phyloP scores from a whole-genome alignment of 2,797 vertebrate genomes.

The Oryzias dopingdopingensis region DNA sequence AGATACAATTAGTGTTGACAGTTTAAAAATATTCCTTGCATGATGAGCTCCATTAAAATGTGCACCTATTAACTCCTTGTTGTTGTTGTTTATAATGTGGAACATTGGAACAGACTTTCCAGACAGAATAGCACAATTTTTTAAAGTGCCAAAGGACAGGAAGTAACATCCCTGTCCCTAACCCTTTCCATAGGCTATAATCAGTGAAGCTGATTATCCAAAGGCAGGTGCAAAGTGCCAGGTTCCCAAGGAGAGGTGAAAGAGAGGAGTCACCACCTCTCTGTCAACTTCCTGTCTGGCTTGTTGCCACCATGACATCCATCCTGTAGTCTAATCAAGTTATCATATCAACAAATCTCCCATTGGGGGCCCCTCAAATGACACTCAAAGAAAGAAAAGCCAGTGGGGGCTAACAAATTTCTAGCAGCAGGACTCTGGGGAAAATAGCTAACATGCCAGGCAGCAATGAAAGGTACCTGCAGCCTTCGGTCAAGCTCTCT shows the following conservation, averaged over 20 bases:
- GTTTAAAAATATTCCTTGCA: slow-evolving; percentile 8
- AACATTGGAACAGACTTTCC: neutral
- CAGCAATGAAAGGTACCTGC: slow-evolving; percentile 88
- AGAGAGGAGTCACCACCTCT: slow-evolving; percentile 79
- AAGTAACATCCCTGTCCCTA: slow-evolving; percentile 42
- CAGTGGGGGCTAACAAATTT: slow-evolving; percentile 80
- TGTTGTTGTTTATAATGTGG: slow-evolving; percentile 14
- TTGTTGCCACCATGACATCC: slow-evolving; percentile 74
- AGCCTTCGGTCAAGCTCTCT: slow-evolving; percentile 78
- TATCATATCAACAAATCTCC: slow-evolving; percentile 85
- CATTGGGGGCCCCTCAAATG: slow-evolving; percentile 75
- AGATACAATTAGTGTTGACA: no score
- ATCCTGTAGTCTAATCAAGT: slow-evolving; percentile 81
- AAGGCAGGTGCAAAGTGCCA: slow-evolving; percentile 75
- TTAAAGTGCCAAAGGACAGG: slow-evolving; percentile 13
- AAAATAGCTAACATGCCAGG: slow-evolving; percentile 78
- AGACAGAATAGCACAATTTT: slow-evolving; percentile 10
- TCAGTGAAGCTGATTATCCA: slow-evolving; percentile 65
- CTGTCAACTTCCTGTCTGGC: slow-evolving; percentile 67
- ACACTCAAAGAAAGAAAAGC: slow-evolving; percentile 76
- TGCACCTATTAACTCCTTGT: neutral
- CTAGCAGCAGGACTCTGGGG: slow-evolving; percentile 73
- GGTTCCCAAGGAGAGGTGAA: slow-evolving; percentile 86
- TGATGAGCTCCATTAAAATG: slow-evolving; percentile 3
- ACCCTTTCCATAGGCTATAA: slow-evolving; percentile 49